phyloP scores from a whole-genome alignment of 2,888 invertebrate species.

The Drosophila neoperkinsi region DNA sequence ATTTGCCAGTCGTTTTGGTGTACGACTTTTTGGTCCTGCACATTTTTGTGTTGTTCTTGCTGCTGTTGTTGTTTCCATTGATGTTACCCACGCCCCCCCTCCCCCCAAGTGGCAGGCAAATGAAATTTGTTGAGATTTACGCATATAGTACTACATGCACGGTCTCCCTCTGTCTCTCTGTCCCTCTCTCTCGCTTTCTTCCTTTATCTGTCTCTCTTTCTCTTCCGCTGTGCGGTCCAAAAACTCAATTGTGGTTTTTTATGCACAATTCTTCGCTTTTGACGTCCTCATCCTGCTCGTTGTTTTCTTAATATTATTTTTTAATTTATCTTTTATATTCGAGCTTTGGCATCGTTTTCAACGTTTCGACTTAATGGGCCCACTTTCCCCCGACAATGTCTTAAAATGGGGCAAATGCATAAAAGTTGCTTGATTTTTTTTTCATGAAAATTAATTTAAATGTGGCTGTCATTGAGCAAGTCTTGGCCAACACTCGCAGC shows the following conservation, averaged over 20 bases:
- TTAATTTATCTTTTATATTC: slow-evolving; percentile 78
- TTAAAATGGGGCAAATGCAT: slow-evolving; percentile 44
- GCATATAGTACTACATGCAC: slow-evolving; percentile 55
- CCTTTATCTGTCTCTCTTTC: too few relatives aligned
- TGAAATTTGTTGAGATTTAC: slow-evolving; percentile 72
- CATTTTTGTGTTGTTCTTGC: slow-evolving; percentile 38
- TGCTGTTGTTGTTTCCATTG: slow-evolving; percentile 24
- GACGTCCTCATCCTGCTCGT: slow-evolving; percentile 43
- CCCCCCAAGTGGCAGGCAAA: slow-evolving; percentile 37
- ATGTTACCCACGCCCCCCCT: slow-evolving; percentile 30
- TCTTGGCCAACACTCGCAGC: slow-evolving; percentile 1
- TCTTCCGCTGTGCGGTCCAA: slow-evolving; percentile 28
- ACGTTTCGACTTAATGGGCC: slow-evolving; percentile 60
- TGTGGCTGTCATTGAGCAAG: slow-evolving; percentile 49
- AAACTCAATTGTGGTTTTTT: slow-evolving; percentile 77
- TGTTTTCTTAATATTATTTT: slow-evolving; percentile 72
- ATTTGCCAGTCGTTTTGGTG: slow-evolving; percentile 32
- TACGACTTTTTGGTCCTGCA: slow-evolving; percentile 40
- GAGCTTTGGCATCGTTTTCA: slow-evolving; percentile 49
- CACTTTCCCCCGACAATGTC: slow-evolving; percentile 36
- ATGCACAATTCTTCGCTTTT: slow-evolving; percentile 71
- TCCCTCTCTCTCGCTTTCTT: neutral
- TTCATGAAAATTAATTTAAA: slow-evolving; percentile 78
- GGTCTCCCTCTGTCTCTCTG: neutral
- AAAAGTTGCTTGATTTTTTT: slow-evolving; percentile 45